A percentile compares a stretch with the other conserved stretches of the same genome.
Conservation (phyloP, 1,140 invertebrate genomes). For the Trinorchestia longiramus region DNA sequence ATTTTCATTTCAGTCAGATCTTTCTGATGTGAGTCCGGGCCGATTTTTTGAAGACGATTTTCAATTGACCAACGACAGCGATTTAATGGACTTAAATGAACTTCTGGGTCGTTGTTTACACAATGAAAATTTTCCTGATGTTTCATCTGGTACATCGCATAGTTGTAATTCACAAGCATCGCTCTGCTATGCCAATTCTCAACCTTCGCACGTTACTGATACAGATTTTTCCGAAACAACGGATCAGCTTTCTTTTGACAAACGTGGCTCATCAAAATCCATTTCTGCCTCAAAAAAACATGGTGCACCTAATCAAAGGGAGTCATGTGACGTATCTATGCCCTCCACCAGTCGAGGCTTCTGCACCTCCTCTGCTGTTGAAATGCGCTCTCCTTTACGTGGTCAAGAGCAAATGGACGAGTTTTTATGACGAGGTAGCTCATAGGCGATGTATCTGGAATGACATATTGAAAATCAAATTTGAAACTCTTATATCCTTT, state of each 20-base stretch:
- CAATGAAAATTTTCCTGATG: not conserved
- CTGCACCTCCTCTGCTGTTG: not conserved
- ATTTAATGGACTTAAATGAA: slow-evolving; percentile 29
- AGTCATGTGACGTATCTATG: not conserved
- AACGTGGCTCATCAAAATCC: not conserved
- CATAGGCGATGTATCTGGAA: not conserved
- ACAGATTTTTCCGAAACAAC: not conserved
- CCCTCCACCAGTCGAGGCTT: not conserved
- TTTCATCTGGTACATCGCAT: not conserved
- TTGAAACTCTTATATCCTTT: not conserved
- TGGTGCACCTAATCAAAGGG: not conserved
- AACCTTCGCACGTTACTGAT: not conserved
- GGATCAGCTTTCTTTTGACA: not conserved
- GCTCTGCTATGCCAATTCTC: not conserved
- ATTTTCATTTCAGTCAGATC: slow-evolving; percentile 19
- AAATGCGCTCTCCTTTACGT: not conserved
- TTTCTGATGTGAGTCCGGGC: not conserved
- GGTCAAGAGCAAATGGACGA: not conserved
- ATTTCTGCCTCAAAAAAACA: not conserved
- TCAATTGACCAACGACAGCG: not conserved
- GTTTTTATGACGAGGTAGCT: slow-evolving; percentile 25
- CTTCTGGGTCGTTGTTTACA: slow-evolving; percentile 23
- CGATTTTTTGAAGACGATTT: slow-evolving; percentile 22
- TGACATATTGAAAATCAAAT: not conserved
- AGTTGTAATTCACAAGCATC: not conserved